Evolutionary conservation across 2,797 vertebrate species (phyloP), one percentile per base, ranked within the genome.

Genomic region (Pterois miles): DNA sequence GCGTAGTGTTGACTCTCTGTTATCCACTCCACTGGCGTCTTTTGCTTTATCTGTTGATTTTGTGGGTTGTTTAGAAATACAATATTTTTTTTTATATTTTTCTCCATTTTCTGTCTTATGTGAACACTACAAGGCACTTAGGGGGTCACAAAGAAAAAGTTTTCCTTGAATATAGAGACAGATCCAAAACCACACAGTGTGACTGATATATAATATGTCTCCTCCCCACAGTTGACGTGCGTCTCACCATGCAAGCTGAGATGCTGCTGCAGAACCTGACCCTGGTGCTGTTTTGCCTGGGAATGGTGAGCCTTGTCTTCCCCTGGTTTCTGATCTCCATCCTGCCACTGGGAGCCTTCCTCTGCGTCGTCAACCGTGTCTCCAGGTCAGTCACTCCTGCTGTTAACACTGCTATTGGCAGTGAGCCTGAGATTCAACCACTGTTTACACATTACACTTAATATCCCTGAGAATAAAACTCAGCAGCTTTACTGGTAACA

Each of bases 301-400:
- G 84, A 50, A 93, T 96, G 91, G 93, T 97, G 48, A 86, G 94
- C 73, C 74, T 92, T 2, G 89, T 97, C 81, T 97, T 97, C 78
- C 96, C 96, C 5, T 96, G 96, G 95, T 96, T 97, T 87, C 93
- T 96, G 73, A 60, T 96, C 67, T 95, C 94, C 74, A 91, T 96
- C 76, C 18, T 96, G 60, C 96, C 96, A 8, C 81, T 97, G 29
- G 92, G 91, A 74, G 85, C 46, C 46, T 94, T 96, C 80, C 96
- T 97, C 83, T 95, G 57, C 76, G 8, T 96, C 23, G 80, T 96
- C 82, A 96, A 96, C 78, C 93, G 89, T 54, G 89, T 95, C 77
- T 95, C 95, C 91, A 96, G 96, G 96, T 97, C 79, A 93, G 93
- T 38, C 23, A 1, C 14, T 57, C 23, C 4, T 57, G 1, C 43